A percentile compares a stretch with the other conserved stretches of the same genome.
These are phyloP conservation scores for Peromyscus maniculatus DNA, from an alignment of 2,113 vertebrate genomes.

Conservation along the genomic window DNA sequence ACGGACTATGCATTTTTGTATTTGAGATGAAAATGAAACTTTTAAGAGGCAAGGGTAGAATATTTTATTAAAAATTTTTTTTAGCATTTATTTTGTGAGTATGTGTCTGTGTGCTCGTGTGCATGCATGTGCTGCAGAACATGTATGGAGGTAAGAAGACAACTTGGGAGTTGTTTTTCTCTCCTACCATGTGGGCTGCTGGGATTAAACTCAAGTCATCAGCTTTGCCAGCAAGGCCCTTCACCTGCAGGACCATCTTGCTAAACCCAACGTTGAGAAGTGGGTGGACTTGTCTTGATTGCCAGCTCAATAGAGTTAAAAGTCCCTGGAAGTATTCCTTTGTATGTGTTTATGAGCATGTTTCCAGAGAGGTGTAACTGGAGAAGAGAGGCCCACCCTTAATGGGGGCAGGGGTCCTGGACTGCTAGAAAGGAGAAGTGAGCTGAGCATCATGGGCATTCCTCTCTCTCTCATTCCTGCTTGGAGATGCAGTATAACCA, in stretches of 20 bases:
- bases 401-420: background rate
- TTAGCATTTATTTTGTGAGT: background rate
- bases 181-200: background rate
- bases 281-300: background rate
- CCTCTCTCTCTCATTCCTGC: too few species aligned
- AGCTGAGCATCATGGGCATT: background rate
- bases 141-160: background rate
- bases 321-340: background rate
- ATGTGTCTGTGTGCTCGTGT: background rate
- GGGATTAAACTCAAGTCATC: background rate
- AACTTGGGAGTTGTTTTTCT: background rate
- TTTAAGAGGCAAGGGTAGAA: background rate
- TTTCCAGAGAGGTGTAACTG: background rate
- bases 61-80: background rate
- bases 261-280: too few species aligned
- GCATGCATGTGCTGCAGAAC: background rate
- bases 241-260: background rate
- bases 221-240: background rate
- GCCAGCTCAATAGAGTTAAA: background rate
- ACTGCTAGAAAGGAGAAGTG: background rate
- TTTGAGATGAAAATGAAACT: background rate
- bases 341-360: background rate
- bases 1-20: background rate
- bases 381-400: background rate
- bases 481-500: background rate